phyloP scores from a whole-genome alignment of 2,797 vertebrate genomes.

The Acanthiza pusilla region DNA sequence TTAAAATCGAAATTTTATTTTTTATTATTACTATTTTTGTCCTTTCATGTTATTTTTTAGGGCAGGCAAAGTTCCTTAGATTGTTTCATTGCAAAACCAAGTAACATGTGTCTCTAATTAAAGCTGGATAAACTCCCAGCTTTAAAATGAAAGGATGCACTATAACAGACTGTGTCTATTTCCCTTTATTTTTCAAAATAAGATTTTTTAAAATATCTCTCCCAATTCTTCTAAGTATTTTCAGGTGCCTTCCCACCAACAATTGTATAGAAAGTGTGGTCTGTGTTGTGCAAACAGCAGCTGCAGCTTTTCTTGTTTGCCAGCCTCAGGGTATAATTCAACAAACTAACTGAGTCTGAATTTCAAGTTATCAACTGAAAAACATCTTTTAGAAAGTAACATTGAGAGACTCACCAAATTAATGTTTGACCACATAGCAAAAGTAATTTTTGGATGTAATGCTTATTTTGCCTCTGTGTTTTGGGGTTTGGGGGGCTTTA shows the following conservation, averaged over 20 bases:
- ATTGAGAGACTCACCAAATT: background rate
- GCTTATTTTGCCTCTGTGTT: background rate
- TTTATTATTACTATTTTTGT: background rate
- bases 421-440: background rate
- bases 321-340: background rate
- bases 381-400: background rate
- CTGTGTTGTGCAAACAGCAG: background rate
- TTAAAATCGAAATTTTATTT: background rate
- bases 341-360: background rate
- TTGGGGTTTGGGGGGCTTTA: background rate
- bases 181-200: background rate
- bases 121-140: background rate
- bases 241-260: background rate
- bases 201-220: background rate
- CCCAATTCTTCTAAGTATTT: background rate
- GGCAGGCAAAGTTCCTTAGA: background rate
- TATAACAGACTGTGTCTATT: background rate
- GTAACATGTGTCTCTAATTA: background rate
- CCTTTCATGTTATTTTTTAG: background rate
- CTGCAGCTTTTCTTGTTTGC: background rate
- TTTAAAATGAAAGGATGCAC: background rate
- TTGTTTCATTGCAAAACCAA: background rate
- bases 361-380: background rate
- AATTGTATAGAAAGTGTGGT: background rate
- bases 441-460: background rate